A percentile compares a stretch with the other conserved stretches of the same genome.
Conservation (phyloP, 2,888 invertebrate genomes). For the Heliconius charithonia region DNA sequence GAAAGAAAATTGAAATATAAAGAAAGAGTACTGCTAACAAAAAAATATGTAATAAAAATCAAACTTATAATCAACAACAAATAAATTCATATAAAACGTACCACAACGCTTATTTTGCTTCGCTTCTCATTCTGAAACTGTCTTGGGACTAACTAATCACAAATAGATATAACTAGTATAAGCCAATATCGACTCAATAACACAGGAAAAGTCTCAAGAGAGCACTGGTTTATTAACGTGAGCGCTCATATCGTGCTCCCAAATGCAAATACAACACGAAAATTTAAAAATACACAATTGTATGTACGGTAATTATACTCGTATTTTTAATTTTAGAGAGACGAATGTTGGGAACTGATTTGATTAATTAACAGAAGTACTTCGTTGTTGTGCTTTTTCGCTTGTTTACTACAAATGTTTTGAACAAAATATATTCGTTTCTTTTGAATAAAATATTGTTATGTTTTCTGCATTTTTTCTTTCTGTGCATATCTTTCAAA, state of each 20-base stretch:
- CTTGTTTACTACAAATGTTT: not conserved
- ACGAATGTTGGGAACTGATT: slow-evolving; percentile 16
- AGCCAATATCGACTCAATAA: slow-evolving; percentile 34
- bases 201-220: slow-evolving; percentile 38
- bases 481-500: not conserved
- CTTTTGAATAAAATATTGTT: too few species aligned
- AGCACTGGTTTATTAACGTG: slow-evolving; percentile 38
- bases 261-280: slow-evolving; percentile 37
- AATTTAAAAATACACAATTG: slow-evolving; percentile 32
- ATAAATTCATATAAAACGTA: not conserved
- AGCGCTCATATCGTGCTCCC: slow-evolving; percentile 37
- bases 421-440: not conserved
- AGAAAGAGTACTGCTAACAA: too few species aligned
- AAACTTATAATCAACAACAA: not conserved
- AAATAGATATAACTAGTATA: slow-evolving; percentile 27
- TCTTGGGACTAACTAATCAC: slow-evolving; percentile 29
- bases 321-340: slow-evolving; percentile 4
- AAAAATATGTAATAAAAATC: not conserved
- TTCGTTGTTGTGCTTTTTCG: not conserved
- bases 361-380: slow-evolving; percentile 13
- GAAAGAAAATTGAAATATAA: not conserved
- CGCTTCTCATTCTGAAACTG: slow-evolving; percentile 13
- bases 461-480: not conserved
- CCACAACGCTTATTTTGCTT: not conserved
- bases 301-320: not conserved